Conservation (phyloP, 2,888 invertebrate genomes). For the Himalopsyche anomala region DNA sequence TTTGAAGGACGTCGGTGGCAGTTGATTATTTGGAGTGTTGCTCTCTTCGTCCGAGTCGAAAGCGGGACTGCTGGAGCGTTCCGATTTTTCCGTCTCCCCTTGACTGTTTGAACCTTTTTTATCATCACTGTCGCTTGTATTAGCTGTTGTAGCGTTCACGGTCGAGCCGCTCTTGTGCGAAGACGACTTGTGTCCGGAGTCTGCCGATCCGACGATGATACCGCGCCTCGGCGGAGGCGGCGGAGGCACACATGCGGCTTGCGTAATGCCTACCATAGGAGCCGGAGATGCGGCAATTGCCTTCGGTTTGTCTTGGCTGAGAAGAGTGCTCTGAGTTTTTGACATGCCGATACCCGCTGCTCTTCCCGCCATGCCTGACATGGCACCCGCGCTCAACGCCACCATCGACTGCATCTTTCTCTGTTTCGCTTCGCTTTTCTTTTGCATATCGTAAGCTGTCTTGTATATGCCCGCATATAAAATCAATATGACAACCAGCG, state of each 20-base stretch:
- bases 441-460: conserved; percentile 98
- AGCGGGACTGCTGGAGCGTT: conserved; percentile 93
- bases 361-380: conserved; percentile 93
- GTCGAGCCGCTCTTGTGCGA: conserved; percentile 78
- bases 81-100: conserved; percentile 83
- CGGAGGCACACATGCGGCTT: conserved; percentile 56
- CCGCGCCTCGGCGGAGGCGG: conserved; percentile 66
- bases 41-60: conserved; percentile 97
- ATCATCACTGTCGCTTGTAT: conserved; percentile 74
- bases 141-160: conserved; percentile 78
- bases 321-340: conserved; percentile 83
- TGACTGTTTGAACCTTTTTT: conserved; percentile 74
- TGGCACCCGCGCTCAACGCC: conserved; percentile 91
- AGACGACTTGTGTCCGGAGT: conserved; percentile 80
- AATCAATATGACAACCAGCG: conserved; percentile 94
- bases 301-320: conserved; percentile 85
- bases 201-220: conserved; percentile 66
- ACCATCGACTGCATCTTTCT: conserved; percentile 97
- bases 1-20: conserved; percentile 77
- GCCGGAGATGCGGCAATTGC: conserved; percentile 73
- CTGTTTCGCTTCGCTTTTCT: conserved; percentile 97
- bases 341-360: conserved; percentile 91
- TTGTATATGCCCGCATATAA: conserved; percentile 98
- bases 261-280: conserved; percentile 68
- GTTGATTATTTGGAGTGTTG: conserved; percentile 67